Percentiles rank a stretch among this genome's conserved stretches.
phyloP scores from a whole-genome alignment of 2,888 invertebrate species.

The Leuctra nigra region DNA sequence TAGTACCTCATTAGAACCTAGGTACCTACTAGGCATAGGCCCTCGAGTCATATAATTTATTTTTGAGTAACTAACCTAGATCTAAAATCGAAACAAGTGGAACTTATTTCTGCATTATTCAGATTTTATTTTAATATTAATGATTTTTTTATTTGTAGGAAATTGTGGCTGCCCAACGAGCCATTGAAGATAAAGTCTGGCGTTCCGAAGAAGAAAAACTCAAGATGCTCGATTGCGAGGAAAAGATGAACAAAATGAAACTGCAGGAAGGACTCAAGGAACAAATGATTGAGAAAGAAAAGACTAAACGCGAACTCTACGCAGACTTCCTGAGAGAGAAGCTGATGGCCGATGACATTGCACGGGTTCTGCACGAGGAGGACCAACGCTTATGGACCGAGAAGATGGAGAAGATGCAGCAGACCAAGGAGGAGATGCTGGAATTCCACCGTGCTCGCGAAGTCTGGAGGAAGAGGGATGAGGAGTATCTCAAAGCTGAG shows the following conservation, averaged over 20 bases:
- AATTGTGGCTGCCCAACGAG: not conserved
- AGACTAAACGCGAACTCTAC: slow-evolving; percentile 46
- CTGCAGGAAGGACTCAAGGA: slow-evolving; percentile 47
- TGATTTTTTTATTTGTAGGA: too few species aligned
- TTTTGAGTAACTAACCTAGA: too few species aligned
- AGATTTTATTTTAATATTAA: not conserved
- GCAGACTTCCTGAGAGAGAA: slow-evolving; percentile 55
- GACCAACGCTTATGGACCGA: slow-evolving; percentile 49
- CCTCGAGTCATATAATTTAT: too few species aligned
- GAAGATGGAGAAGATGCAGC: slow-evolving; percentile 44
- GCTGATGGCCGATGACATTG: slow-evolving; percentile 54
- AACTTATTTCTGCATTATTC: not conserved
- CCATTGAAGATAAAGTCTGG: not conserved
- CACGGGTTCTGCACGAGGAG: slow-evolving; percentile 53
- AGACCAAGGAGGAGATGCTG: slow-evolving; percentile 48
- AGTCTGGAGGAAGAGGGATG: slow-evolving; percentile 46
- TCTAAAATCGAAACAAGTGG: too few species aligned
- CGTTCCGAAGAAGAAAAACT: not conserved
- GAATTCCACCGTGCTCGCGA: slow-evolving; percentile 46
- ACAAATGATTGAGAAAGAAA: slow-evolving; percentile 49
- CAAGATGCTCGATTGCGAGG: not conserved
- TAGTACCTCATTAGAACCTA: too few species aligned
- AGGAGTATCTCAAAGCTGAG: slow-evolving; percentile 42
- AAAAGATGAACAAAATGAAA: not conserved
- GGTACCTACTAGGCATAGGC: too few species aligned